These are phyloP conservation scores for Apodemus sylvaticus DNA, from an alignment of 2,113 vertebrate species.

Conservation along the genomic window DNA sequence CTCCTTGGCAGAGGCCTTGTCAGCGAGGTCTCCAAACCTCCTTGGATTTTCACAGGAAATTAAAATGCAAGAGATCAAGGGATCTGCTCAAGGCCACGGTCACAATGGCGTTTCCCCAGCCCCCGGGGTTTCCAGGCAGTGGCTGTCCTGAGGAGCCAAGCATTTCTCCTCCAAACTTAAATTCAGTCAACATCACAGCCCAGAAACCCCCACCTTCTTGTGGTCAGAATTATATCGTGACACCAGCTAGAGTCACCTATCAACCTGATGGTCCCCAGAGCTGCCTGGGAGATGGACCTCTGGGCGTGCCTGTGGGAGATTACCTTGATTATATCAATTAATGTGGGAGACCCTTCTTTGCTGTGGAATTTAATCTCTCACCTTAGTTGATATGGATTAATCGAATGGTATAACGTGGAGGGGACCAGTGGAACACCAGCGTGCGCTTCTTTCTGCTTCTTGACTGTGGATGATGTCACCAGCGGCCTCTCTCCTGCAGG, in stretches of 20 bases:
- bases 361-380: no score
- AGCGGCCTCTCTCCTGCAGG: background rate
- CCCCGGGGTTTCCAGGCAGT: background rate
- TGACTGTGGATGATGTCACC: background rate
- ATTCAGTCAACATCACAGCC: no score
- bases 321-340: background rate
- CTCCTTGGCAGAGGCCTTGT: background rate
- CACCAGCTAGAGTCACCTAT: background rate
- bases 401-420: background rate
- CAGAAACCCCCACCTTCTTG: background rate
- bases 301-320: no score
- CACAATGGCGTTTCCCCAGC: conserved; percentile 16
- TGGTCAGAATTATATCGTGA: background rate
- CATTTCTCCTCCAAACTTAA: background rate
- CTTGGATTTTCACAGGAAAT: conserved; percentile 44
- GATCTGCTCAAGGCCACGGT: conserved; percentile 35
- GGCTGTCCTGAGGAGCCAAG: background rate
- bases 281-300: background rate
- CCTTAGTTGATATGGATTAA: no score
- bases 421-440: background rate
- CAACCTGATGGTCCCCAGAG: background rate
- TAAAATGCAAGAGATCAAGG: conserved; percentile 53
- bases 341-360: background rate
- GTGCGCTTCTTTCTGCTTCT: no score
- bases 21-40: background rate